Conservation (phyloP, 2,888 invertebrate species). For the Allacma fusca region DNA sequence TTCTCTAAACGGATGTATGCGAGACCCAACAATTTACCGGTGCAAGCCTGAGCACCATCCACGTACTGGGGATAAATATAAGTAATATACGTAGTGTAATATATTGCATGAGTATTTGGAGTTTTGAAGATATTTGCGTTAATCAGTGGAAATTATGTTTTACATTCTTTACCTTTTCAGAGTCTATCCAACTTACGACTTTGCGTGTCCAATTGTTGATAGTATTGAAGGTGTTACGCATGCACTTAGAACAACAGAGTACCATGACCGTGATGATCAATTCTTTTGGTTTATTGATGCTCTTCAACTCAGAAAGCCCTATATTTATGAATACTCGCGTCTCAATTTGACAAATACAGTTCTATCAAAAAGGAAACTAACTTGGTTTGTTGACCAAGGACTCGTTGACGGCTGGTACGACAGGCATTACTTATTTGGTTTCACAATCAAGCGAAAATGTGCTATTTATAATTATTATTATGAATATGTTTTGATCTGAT, state of each 20-base stretch:
- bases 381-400: conserved; percentile 96
- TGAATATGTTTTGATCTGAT: too few relatives aligned
- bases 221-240: conserved; percentile 97
- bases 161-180: too few relatives aligned
- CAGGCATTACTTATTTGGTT: neutral
- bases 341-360: conserved; percentile 99
- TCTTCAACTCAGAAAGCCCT: conserved; percentile 83
- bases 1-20: conserved; percentile 93
- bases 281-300: conserved; percentile 97
- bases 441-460: too few relatives aligned
- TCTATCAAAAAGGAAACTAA: conserved; percentile 93
- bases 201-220: conserved; percentile 99
- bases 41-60: conserved; percentile 97
- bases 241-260: conserved; percentile 96
- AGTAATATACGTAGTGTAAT: conserved; percentile 73
- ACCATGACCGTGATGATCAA: conserved; percentile 96
- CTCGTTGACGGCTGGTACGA: conserved; percentile 92
- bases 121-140: too few relatives aligned
- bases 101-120: too few relatives aligned
- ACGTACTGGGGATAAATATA: conserved; percentile 91
- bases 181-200: conserved; percentile 99
- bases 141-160: too few relatives aligned
- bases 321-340: conserved; percentile 96
- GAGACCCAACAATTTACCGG: conserved; percentile 98
- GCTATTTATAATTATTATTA: too few relatives aligned